These are phyloP conservation scores for Telenomus remus DNA, from an alignment of 1,140 invertebrate genomes.

Conservation along the genomic window DNA sequence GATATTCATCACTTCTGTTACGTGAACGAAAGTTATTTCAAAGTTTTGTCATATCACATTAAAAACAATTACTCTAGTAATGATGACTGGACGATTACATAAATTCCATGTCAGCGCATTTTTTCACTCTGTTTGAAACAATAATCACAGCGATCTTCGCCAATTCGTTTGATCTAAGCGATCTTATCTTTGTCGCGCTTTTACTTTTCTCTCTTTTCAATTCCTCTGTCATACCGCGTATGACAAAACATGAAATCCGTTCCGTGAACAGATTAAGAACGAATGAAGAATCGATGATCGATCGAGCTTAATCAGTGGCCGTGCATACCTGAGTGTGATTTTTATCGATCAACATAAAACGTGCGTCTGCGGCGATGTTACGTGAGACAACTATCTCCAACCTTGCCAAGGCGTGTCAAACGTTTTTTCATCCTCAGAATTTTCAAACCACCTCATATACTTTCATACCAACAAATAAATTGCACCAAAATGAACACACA, in stretches of 20 bases:
- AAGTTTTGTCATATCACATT: too few species aligned
- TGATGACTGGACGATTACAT: too few species aligned
- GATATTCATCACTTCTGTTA: too few species aligned
- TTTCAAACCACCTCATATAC: background rate
- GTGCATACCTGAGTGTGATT: slow-evolving; percentile 20
- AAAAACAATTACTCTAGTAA: too few species aligned
- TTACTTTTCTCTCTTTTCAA: background rate
- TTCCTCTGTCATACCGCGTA: background rate
- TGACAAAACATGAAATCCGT: slow-evolving; percentile 1
- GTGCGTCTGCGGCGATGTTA: slow-evolving; percentile 44
- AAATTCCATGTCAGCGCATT: too few species aligned
- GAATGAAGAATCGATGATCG: slow-evolving; percentile 21
- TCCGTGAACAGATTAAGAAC: slow-evolving; percentile 22
- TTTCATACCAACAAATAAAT: too few species aligned
- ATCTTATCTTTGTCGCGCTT: background rate
- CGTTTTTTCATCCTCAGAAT: slow-evolving; percentile 15
- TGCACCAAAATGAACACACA: too few species aligned
- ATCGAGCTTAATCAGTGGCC: background rate
- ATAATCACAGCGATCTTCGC: too few species aligned
- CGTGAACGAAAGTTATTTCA: too few species aligned
- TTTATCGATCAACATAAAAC: slow-evolving; percentile 46
- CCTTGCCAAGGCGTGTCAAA: slow-evolving; percentile 12
- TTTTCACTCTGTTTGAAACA: too few species aligned
- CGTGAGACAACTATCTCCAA: slow-evolving; percentile 42
- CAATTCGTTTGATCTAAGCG: background rate